Base-by-base conservation (phyloP, 2,797 vertebrate species). In the Hipposideros larvatus region DNA sequence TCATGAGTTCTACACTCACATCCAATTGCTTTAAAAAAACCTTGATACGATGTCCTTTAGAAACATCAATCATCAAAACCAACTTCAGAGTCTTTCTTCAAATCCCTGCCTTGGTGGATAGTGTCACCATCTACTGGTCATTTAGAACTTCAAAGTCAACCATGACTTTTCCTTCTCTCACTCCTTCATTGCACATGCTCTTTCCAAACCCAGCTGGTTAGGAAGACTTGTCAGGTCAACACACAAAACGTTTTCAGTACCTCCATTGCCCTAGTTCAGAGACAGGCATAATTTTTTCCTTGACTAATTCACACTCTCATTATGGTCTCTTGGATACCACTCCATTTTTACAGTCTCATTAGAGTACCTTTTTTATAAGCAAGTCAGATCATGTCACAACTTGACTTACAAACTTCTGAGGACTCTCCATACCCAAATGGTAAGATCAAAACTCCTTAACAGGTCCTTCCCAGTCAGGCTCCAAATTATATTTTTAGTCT, bases 341-440 rank as follows among this genome's bases (percentile, higher is more conserved):
- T 89, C 5, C 53, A 48, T 68, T 57, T 85, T 84, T 19, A 83
- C 6, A 53, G 41, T 87, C 26, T 80, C 19, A 18, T 68, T 26
- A 88, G n/a, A 82, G 26, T 41, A 75, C 28, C 31, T 87, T 37
- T 34, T 68, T 31, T 75, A 28, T 61, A 79, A 91, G 55, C 41
- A 96, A 79, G 77, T 90, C 41, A 82, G 24, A 37, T 57, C n/a
- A 48, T 46, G 51, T 87, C 28, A 82, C 59, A 53, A 95, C 53
- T 86, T 82, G 41, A 78, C 37, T 94, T 87, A 66, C 82, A 95
- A 82, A 78, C 37, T 41, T 66, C 46, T 68, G n/a, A 92, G 65
- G 34, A 79, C 1, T 79, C 70, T 90, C 41, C 34, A 51, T 15
- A 41, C 19, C 21, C 19, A 65, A 91, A 61, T 4, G 5, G 57